Conservation (phyloP, 2,888 invertebrate genomes). For the Cantharis rufa region DNA sequence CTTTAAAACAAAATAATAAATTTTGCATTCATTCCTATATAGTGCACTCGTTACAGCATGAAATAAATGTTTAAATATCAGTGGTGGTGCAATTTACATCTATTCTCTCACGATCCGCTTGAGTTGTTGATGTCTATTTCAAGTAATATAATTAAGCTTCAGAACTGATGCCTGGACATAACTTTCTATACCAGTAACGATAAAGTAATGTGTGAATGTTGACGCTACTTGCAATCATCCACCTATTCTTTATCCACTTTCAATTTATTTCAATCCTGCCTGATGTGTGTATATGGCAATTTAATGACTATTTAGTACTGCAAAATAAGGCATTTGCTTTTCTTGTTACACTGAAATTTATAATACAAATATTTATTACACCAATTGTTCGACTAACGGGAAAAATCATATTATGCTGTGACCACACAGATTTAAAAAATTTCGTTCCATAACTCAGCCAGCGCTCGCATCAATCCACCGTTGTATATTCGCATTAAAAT, state of each 20-base stretch:
- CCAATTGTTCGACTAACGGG: not conserved
- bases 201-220: slow-evolving; percentile 34
- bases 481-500: not conserved
- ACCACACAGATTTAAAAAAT: too few species aligned
- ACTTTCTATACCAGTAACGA: slow-evolving; percentile 36
- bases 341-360: not conserved
- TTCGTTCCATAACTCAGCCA: too few species aligned
- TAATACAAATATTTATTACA: not conserved
- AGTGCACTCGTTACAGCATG: not conserved
- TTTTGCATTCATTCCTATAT: not conserved
- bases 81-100: slow-evolving; percentile 26
- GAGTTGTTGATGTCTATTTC: slow-evolving; percentile 41
- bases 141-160: slow-evolving; percentile 41
- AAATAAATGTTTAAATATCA: not conserved
- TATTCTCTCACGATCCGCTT: slow-evolving; percentile 40
- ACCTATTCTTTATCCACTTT: slow-evolving; percentile 8
- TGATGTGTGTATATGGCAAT: not conserved
- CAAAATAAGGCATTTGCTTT: not conserved
- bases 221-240: slow-evolving; percentile 31
- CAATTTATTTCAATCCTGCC: not conserved
- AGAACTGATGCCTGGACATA: slow-evolving; percentile 42
- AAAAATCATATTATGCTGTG: not conserved
- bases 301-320: not conserved
- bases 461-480: not conserved
- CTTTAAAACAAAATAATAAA: not conserved